These are phyloP conservation scores for Zoanthus sociatus DNA, from an alignment of 92 coral and sea anemone genomes.

Conservation along the genomic window DNA sequence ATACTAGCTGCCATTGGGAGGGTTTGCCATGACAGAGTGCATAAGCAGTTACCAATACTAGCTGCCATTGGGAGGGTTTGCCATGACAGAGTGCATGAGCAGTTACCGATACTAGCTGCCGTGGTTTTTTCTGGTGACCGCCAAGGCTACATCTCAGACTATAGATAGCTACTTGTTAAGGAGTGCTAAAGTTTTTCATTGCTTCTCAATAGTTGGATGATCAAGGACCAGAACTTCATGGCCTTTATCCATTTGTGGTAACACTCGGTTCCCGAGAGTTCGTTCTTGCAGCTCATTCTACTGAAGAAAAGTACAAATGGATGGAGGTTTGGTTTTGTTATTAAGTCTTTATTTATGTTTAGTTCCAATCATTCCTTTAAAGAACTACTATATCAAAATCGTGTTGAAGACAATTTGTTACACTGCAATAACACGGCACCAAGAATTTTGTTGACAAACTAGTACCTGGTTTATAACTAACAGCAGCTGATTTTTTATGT, in stretches of 20 bases:
- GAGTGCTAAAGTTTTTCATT: background rate
- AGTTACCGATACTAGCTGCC: no score
- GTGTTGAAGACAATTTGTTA: no score
- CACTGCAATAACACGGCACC: no score
- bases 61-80: background rate
- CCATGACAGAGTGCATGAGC: background rate
- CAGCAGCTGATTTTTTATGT: no score
- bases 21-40: background rate
- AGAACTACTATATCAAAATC: no score
- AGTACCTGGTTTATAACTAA: no score
- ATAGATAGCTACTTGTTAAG: background rate
- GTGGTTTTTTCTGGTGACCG: no score
- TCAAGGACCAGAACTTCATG: constrained; percentile 91
- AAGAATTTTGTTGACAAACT: no score
- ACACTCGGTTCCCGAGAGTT: constrained; percentile 66
- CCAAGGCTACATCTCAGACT: no score
- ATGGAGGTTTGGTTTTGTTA: constrained; percentile 77
- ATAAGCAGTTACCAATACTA: background rate
- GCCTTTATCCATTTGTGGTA: constrained; percentile 81
- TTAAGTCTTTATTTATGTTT: background rate
- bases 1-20: background rate
- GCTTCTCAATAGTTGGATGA: constrained; percentile 68
- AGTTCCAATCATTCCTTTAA: background rate
- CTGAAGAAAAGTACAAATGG: constrained; percentile 96
- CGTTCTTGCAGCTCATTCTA: constrained; percentile 86